These are phyloP conservation scores for Ophion obscuratus DNA, from an alignment of 2,888 invertebrate genomes.

Conservation along the genomic window DNA sequence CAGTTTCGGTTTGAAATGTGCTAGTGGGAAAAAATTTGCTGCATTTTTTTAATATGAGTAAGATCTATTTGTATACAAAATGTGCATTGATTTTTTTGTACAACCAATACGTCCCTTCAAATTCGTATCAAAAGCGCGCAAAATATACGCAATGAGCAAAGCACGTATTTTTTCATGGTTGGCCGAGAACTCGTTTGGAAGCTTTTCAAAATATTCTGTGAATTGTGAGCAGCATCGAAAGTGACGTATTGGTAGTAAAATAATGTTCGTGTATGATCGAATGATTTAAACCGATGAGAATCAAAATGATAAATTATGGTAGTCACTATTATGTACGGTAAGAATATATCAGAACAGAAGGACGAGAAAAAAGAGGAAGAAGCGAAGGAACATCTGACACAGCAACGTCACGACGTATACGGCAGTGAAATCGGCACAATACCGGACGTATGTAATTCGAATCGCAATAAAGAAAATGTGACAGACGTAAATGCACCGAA, in stretches of 20 bases:
- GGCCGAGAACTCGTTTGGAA: slow-evolving; percentile 7
- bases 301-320: slow-evolving; percentile 16
- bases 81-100: slow-evolving; percentile 1
- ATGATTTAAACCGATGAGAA: slow-evolving; percentile 14
- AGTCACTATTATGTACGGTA: slow-evolving; percentile 18
- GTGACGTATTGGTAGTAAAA: slow-evolving; percentile 5
- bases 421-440: slow-evolving; percentile 1
- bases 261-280: slow-evolving; percentile 3
- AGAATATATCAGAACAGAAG: slow-evolving; percentile 19
- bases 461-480: neutral
- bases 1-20: slow-evolving; percentile 1
- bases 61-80: neutral
- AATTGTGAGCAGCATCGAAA: neutral
- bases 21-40: neutral
- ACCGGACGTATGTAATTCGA: slow-evolving; percentile 6
- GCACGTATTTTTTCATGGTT: slow-evolving; percentile 9
- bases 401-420: slow-evolving; percentile 6
- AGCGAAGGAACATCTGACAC: neutral
- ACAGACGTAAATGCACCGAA: slow-evolving; percentile 6
- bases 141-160: slow-evolving; percentile 5
- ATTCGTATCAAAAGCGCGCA: neutral
- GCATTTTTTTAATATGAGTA: neutral
- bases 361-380: slow-evolving; percentile 18
- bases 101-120: neutral
- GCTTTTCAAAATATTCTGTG: neutral